These are phyloP conservation scores for Icerya purchasi DNA, from an alignment of 2,888 invertebrate species.

Conservation along the genomic window DNA sequence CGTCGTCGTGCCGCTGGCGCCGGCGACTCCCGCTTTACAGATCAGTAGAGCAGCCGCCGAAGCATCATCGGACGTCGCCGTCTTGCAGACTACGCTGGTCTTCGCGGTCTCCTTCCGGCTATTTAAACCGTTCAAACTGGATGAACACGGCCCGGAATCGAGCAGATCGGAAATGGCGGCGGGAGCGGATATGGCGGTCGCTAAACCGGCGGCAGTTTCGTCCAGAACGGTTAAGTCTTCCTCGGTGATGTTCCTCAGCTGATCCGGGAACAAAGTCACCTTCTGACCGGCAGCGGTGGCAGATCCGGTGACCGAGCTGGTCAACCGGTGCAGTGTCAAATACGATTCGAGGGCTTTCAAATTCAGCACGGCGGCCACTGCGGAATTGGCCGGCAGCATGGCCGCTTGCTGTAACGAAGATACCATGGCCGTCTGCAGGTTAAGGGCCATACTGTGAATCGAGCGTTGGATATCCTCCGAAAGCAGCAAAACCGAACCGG, in stretches of 20 bases:
- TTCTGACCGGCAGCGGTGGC: constrained; percentile 1
- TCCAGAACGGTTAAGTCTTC: constrained; percentile 6
- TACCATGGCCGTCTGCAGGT: constrained; percentile 65
- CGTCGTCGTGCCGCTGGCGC: constrained; percentile 3
- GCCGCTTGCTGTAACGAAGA: constrained; percentile 66
- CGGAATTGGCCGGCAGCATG: constrained; percentile 55
- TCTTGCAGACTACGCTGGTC: neutral
- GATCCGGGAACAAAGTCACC: neutral
- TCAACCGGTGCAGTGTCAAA: constrained; percentile 43
- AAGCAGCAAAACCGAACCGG: constrained; percentile 1
- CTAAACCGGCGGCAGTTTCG: constrained; percentile 7
- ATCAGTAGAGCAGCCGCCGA: neutral
- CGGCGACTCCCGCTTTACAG: constrained; percentile 7
- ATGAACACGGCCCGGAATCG: neutral
- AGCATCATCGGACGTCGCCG: constrained; percentile 3
- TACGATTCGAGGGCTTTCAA: constrained; percentile 70
- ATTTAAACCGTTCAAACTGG: neutral
- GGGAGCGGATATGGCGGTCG: constrained; percentile 1
- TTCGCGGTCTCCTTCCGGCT: neutral
- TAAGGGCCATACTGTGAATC: constrained; percentile 51
- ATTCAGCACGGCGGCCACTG: constrained; percentile 63
- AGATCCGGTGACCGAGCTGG: constrained; percentile 3
- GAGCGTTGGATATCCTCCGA: constrained; percentile 26
- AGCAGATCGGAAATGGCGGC: constrained; percentile 1
- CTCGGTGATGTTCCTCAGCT: constrained; percentile 3